Evolutionary conservation across 2,888 invertebrate genomes (phyloP), one percentile per base, ranked within the genome.

Genomic region (Campoplex nolae): DNA sequence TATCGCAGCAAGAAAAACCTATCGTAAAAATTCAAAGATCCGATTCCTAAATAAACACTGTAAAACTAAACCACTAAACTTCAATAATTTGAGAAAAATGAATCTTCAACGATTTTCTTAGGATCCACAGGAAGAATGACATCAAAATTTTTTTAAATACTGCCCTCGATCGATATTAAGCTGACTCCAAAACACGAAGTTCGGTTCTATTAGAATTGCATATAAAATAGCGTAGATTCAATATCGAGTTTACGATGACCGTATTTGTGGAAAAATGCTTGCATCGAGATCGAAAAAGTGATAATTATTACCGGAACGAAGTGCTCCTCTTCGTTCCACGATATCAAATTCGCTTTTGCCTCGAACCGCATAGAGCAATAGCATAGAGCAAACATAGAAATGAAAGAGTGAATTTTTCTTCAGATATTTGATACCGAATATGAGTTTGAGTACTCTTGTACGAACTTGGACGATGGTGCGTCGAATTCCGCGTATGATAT

Each of bases 11-110:
- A 68, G 58, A 74, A 73, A 58, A 81, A 56, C 56, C 51, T 73
- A 67, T 82, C 85, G 73, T 84, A 84, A 84, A 76, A 75, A 79
- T 38, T 28, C n/a, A 16, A 73, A 54, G 35, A 58, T 68, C 54
- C 75, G 32, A 70, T 54, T 73, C 71, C 11, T 8, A 1, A 18
- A 51, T 51, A 35, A 71, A 71, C 51, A 71, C 18, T 8, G n/a
- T 23, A 9, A 62, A 62, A 62, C 32, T 13, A 32, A 6, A 32
- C 32, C 3, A 62, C 32, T 1, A 32, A 32, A 6, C 32, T 23
- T 42, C 35, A 7, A 42, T 11, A n/a, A 28, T 3, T 38, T n/a
- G 23, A 9, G 3, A n/a, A 18, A 51, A 51, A 51, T 7, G 4
- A 51, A 51, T n/a, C 51, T 7, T 51, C 18, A 51, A 16, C 16